Percentiles rank a stretch among this genome's conserved stretches.
These are phyloP conservation scores for Apteryx mantelli DNA, from an alignment of 2,113 vertebrate species.

Conservation along the genomic window DNA sequence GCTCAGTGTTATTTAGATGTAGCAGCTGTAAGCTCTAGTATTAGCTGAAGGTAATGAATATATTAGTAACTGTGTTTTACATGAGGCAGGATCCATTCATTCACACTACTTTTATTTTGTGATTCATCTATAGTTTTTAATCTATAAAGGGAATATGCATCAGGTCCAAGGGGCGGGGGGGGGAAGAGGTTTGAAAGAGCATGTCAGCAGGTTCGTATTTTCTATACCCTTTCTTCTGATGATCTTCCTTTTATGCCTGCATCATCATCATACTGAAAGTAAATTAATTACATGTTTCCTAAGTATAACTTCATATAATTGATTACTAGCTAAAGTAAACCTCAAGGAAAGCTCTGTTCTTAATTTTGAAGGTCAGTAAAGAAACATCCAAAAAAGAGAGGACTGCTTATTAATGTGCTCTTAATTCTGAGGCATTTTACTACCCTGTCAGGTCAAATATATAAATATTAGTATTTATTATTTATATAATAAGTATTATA, in stretches of 20 bases:
- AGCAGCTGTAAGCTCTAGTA: not conserved
- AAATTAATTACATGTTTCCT: conserved; percentile 9
- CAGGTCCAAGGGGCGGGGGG: not conserved
- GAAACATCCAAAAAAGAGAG: not conserved
- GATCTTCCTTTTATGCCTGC: not conserved
- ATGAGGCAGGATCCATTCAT: not conserved
- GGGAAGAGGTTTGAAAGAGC: not conserved
- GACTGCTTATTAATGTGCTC: not conserved
- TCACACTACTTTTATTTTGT: not conserved
- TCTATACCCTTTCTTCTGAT: not conserved
- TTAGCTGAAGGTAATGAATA: conserved; percentile 10
- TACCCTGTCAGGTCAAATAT: not conserved
- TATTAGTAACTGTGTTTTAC: not conserved
- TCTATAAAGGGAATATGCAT: not conserved
- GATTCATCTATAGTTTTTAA: not conserved
- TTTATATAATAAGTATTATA: not conserved
- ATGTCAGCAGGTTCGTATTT: not conserved
- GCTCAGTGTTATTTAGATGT: not conserved
- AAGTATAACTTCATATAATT: not conserved
- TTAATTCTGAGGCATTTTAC: not conserved
- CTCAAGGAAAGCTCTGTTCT: not conserved
- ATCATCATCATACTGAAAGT: not conserved
- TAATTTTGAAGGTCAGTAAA: conserved; percentile 3
- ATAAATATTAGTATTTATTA: not conserved
- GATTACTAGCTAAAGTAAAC: not conserved